Conservation (phyloP, 2,888 invertebrate genomes). For the Epinotia brunnichana region DNA sequence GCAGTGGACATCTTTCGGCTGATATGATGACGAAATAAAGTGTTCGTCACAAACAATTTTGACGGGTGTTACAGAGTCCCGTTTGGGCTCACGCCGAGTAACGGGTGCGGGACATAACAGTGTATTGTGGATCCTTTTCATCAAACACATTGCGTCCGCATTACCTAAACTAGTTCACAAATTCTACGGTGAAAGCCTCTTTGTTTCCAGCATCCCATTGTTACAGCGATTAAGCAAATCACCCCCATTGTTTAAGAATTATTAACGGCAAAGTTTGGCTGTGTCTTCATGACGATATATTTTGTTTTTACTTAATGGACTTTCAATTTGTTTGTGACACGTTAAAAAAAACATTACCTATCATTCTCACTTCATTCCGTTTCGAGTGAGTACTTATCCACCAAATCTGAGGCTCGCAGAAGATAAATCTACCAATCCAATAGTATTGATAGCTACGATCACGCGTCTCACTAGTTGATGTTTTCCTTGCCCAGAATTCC, state of each 20-base stretch:
- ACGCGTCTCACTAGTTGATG: too few relatives aligned
- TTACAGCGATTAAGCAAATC: slow-evolving; percentile 56
- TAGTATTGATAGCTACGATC: too few relatives aligned
- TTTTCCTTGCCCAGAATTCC: too few relatives aligned
- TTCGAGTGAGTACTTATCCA: too few relatives aligned
- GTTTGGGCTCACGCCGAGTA: too few relatives aligned
- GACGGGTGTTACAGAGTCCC: too few relatives aligned
- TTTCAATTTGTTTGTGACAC: neutral
- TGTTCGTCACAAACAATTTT: too few relatives aligned
- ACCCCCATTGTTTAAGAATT: slow-evolving; percentile 47
- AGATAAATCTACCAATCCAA: too few relatives aligned
- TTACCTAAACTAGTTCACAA: slow-evolving; percentile 22
- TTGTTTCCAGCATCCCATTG: slow-evolving; percentile 49
- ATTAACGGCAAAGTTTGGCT: slow-evolving; percentile 33
- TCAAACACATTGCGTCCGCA: neutral
- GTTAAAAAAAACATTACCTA: neutral
- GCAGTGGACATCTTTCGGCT: too few relatives aligned
- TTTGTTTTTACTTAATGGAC: neutral
- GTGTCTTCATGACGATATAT: neutral
- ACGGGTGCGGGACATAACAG: neutral
- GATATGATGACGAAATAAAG: too few relatives aligned
- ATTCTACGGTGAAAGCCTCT: slow-evolving; percentile 51
- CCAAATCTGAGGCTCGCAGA: too few relatives aligned
- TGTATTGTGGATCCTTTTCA: neutral
- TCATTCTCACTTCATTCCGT: too few relatives aligned